These are phyloP conservation scores for Chunga burmeisteri DNA, from an alignment of 2,113 vertebrate species.

Conservation along the genomic window DNA sequence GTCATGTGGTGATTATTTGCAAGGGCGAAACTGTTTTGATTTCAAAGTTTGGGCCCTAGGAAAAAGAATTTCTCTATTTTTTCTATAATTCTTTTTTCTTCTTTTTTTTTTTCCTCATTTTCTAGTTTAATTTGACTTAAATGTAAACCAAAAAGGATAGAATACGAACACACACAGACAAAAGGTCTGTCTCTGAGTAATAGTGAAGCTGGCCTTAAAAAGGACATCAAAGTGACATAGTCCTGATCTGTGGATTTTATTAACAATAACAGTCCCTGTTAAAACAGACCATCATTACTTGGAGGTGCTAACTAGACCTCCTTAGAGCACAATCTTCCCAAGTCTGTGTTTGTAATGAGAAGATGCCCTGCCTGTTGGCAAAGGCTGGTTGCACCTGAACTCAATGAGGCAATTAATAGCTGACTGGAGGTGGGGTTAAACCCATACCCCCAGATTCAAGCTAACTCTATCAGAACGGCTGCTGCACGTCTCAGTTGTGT, in stretches of 20 bases:
- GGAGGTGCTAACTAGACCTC: background rate
- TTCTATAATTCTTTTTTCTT: background rate
- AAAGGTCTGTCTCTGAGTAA: background rate
- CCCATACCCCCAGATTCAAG: background rate
- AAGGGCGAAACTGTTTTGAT: background rate
- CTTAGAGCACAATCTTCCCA: background rate
- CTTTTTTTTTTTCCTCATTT: background rate
- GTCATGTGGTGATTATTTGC: background rate
- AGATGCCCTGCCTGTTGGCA: background rate
- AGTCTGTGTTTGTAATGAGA: background rate
- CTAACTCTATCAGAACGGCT: background rate
- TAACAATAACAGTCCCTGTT: background rate
- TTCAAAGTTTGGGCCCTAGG: background rate
- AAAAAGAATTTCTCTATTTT: background rate
- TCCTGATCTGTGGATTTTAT: background rate
- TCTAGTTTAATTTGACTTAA: background rate
- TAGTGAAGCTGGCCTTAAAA: background rate
- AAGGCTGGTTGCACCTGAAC: background rate
- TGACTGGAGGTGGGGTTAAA: background rate
- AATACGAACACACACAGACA: background rate
- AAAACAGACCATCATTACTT: background rate
- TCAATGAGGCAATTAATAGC: background rate
- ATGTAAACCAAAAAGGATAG: background rate
- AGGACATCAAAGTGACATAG: background rate
- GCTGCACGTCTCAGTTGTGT: fast-evolving